Percentiles rank a stretch among this genome's conserved stretches.
These are phyloP conservation scores for Cercopithecus neglectus DNA, from an alignment of 2,797 vertebrate genomes.

Conservation along the genomic window DNA sequence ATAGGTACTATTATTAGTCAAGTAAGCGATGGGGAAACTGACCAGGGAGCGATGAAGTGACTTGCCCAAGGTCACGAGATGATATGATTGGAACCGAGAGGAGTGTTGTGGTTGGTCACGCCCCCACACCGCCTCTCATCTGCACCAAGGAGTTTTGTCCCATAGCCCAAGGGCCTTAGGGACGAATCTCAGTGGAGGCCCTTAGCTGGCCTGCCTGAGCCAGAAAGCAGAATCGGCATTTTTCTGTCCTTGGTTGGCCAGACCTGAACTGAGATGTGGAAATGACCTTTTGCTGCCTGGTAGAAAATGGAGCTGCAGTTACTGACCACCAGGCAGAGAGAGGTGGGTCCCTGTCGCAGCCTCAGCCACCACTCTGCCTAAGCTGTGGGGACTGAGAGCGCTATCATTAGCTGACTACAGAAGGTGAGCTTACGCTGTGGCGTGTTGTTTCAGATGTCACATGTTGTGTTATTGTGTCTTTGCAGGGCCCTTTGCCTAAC, in stretches of 20 bases:
- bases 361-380: not conserved
- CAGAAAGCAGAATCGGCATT: not conserved
- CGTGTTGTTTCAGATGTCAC: not conserved
- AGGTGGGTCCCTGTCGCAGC: not conserved
- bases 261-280: not conserved
- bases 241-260: not conserved
- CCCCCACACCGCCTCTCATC: not conserved
- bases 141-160: not conserved
- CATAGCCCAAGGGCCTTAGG: accelerated
- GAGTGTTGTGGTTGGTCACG: accelerated
- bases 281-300: not conserved
- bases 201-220: not conserved
- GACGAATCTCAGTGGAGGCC: not conserved
- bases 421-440: accelerated
- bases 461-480: constrained; percentile 55
- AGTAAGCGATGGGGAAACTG: not conserved
- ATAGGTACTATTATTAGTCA: not conserved
- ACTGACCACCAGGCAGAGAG: not conserved
- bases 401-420: accelerated
- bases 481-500: constrained; percentile 96
- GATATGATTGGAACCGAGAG: not conserved
- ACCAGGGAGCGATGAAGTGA: not conserved
- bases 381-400: not conserved
- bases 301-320: not conserved
- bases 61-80: not conserved